Conservation (phyloP, 2,888 invertebrate genomes). For the Didymodactylos carnosus region DNA sequence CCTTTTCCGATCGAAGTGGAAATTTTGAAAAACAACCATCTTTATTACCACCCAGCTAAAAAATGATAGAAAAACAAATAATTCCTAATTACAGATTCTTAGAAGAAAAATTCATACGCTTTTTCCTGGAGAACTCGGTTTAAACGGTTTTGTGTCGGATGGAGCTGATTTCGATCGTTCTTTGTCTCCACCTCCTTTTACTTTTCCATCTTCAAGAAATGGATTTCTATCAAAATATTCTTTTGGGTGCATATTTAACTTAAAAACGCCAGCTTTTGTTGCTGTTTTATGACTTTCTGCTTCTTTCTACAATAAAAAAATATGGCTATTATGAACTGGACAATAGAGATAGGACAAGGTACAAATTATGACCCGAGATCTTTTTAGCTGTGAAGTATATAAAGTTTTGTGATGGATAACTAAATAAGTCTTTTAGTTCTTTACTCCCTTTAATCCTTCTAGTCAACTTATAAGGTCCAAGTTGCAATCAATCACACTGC, state of each 20-base stretch:
- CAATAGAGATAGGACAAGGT: background rate
- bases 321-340: conserved; percentile 1
- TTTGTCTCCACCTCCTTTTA: background rate
- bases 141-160: conserved; percentile 26
- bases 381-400: no score
- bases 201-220: conserved; percentile 17
- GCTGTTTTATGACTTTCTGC: conserved; percentile 22
- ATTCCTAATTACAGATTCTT: background rate
- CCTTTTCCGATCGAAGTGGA: conserved; percentile 27
- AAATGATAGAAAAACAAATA: background rate
- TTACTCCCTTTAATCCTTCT: no score
- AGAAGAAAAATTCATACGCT: conserved; percentile 19
- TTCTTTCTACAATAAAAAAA: conserved; percentile 18
- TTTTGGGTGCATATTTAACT: conserved; percentile 29
- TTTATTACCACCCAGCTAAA: conserved; percentile 30
- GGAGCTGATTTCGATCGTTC: conserved; percentile 2
- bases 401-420: no score
- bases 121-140: conserved; percentile 31
- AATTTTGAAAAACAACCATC: conserved; percentile 33
- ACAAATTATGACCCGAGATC: no score
- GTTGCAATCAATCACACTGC: no score
- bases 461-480: no score
- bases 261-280: conserved; percentile 30
- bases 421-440: no score
- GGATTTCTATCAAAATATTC: conserved; percentile 31